phyloP scores from a whole-genome alignment of 1,140 invertebrate genomes.

The Drosophila willistoni region DNA sequence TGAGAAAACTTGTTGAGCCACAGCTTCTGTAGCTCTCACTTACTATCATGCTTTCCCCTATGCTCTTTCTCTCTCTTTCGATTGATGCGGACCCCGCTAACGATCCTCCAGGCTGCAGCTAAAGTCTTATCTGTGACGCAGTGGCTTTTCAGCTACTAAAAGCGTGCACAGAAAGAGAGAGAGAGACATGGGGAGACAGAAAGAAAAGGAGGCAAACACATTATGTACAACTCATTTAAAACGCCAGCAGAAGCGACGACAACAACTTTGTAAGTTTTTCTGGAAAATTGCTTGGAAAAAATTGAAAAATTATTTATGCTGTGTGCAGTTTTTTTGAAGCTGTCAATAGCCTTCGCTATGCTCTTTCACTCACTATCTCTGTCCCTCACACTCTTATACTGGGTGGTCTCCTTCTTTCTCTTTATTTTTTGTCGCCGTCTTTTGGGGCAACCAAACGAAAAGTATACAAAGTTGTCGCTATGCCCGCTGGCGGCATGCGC shows the following conservation, averaged over 20 bases:
- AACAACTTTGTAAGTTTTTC: slow-evolving; percentile 70
- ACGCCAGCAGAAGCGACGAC: slow-evolving; percentile 42
- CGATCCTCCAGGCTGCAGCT: slow-evolving; percentile 13
- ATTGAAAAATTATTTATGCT: slow-evolving; percentile 81
- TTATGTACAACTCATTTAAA: slow-evolving; percentile 74
- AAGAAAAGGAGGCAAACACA: slow-evolving; percentile 16
- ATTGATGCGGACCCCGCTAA: slow-evolving; percentile 7
- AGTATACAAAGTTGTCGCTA: slow-evolving; percentile 69
- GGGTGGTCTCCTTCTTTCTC: background rate
- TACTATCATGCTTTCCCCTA: background rate
- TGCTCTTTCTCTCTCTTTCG: background rate
- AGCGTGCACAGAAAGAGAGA: background rate
- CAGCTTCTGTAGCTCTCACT: background rate
- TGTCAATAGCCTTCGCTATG: slow-evolving; percentile 59
- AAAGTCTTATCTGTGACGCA: slow-evolving; percentile 37
- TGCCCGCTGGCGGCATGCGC: slow-evolving; percentile 67
- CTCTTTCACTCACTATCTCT: slow-evolving; percentile 22
- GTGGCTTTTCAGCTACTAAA: slow-evolving; percentile 3
- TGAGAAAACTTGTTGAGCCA: slow-evolving; percentile 77
- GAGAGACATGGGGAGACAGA: too few species aligned
- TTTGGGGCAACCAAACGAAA: slow-evolving; percentile 18
- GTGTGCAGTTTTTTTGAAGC: slow-evolving; percentile 63
- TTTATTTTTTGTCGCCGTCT: background rate
- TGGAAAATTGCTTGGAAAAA: slow-evolving; percentile 77
- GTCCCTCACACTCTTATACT: background rate